phyloP scores from a whole-genome alignment of 1,140 invertebrate genomes.

The Schlechtendalia chinensis region DNA sequence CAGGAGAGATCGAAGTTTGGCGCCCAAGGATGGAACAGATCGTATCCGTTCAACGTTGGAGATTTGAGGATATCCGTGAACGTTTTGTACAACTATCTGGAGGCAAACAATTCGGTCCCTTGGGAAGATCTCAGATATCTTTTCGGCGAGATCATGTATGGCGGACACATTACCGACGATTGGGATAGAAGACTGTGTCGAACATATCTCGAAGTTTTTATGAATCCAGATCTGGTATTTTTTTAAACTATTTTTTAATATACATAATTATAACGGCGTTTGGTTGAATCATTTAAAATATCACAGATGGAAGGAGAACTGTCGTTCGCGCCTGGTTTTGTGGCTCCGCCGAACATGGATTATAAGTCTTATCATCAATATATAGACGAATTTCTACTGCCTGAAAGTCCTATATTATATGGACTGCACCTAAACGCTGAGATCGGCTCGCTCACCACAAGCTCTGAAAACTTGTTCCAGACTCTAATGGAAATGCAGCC shows the following conservation, averaged over 20 bases:
- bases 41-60: constrained; percentile 65
- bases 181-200: constrained; percentile 87
- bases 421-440: constrained; percentile 93
- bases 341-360: constrained; percentile 80
- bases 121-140: constrained; percentile 92
- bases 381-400: constrained; percentile 82
- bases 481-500: constrained; percentile 92
- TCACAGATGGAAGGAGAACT: constrained; percentile 77
- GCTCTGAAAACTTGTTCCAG: constrained; percentile 81
- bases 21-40: constrained; percentile 89
- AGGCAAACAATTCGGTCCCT: constrained; percentile 80
- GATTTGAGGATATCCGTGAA: constrained; percentile 90
- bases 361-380: constrained; percentile 85
- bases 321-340: constrained; percentile 76
- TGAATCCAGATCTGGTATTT: constrained; percentile 75
- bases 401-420: constrained; percentile 86
- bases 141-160: constrained; percentile 96
- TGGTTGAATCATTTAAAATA: constrained; percentile 36
- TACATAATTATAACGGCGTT: no score
- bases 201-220: constrained; percentile 85
- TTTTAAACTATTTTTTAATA: background rate
- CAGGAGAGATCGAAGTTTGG: constrained; percentile 91
- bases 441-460: constrained; percentile 87
- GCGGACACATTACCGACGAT: constrained; percentile 94
- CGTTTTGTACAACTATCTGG: constrained; percentile 89